phyloP scores from a whole-genome alignment of 23 tunicate species.

The Ciona savignyi region DNA sequence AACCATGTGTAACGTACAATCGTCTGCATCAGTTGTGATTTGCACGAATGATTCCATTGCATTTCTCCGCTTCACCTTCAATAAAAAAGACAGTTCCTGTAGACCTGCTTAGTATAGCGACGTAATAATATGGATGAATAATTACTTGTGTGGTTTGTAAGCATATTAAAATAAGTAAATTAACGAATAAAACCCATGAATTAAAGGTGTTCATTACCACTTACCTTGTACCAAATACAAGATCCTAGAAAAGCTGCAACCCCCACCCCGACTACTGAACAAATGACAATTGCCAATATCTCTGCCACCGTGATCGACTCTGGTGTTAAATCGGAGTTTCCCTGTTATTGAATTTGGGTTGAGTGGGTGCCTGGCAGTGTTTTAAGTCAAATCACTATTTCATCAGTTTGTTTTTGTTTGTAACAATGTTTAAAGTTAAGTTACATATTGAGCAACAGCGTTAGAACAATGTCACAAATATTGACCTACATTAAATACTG shows the following conservation, averaged over 20 bases:
- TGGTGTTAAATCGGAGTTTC: slow-evolving; percentile 15
- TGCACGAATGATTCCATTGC: background rate
- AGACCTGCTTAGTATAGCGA: too few relatives aligned
- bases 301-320: slow-evolving; percentile 10
- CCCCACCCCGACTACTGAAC: slow-evolving; percentile 18
- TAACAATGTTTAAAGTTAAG: too few relatives aligned
- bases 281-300: slow-evolving; percentile 32
- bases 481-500: too few relatives aligned
- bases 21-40: slow-evolving; percentile 17
- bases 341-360: background rate
- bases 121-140: too few relatives aligned
- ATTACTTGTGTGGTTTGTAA: too few relatives aligned
- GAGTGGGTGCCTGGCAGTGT: background rate
- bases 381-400: background rate
- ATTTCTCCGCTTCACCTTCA: background rate
- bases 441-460: too few relatives aligned
- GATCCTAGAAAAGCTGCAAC: slow-evolving; percentile 15
- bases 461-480: too few relatives aligned
- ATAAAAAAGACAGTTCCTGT: background rate
- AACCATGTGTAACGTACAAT: slow-evolving; percentile 64
- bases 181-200: background rate
- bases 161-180: background rate
- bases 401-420: too few relatives aligned
- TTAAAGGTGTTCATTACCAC: background rate
- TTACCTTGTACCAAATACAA: slow-evolving; percentile 38